These are phyloP conservation scores for Notospermus geniculatus DNA, from an alignment of 1,140 invertebrate genomes.

Conservation along the genomic window DNA sequence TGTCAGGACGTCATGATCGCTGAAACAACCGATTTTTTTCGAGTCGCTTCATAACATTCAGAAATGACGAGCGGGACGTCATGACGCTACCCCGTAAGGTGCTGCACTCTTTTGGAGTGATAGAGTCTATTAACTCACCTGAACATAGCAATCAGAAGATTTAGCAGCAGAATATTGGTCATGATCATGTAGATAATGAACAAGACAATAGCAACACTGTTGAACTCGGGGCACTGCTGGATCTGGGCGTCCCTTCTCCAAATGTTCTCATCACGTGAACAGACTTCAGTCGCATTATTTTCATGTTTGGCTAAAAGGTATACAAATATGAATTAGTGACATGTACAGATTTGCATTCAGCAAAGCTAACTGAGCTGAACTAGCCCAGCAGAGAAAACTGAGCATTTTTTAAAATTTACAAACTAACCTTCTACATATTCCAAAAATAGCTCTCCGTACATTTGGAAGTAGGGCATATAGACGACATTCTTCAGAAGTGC, in stretches of 20 bases:
- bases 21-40: too few relatives aligned
- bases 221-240: constrained; percentile 33
- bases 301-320: too few relatives aligned
- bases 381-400: too few relatives aligned
- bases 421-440: constrained; percentile 45
- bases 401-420: too few relatives aligned
- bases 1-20: too few relatives aligned
- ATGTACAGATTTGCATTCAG: too few relatives aligned
- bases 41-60: too few relatives aligned
- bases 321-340: too few relatives aligned
- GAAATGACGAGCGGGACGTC: too few relatives aligned
- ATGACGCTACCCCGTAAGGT: too few relatives aligned
- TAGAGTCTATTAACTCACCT: constrained; percentile 32
- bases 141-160: constrained; percentile 55
- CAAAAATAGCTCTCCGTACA: constrained; percentile 53
- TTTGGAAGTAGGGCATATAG: constrained; percentile 51
- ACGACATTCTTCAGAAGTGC: constrained; percentile 40
- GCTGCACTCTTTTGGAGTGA: too few relatives aligned
- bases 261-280: constrained; percentile 35
- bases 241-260: constrained; percentile 27
- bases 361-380: too few relatives aligned
- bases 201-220: constrained; percentile 37
- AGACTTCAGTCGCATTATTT: constrained; percentile 11
- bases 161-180: constrained; percentile 49
- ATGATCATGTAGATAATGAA: constrained; percentile 45